phyloP scores from a whole-genome alignment of 2,888 invertebrate genomes.

The Mechanitis messenoides region DNA sequence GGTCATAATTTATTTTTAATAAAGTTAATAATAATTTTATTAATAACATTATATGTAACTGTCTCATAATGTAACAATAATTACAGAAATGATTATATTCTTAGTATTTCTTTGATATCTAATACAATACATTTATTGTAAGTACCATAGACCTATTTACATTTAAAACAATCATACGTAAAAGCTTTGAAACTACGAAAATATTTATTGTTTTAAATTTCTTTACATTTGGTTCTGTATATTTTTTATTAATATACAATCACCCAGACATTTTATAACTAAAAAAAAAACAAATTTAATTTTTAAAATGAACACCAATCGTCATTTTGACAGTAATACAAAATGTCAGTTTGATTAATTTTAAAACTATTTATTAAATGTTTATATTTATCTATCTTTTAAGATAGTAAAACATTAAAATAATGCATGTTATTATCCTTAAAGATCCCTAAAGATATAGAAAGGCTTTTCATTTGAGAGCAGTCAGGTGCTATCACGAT shows the following conservation, averaged over 20 bases:
- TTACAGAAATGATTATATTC: background rate
- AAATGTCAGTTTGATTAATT: too few species aligned
- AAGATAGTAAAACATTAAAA: too few species aligned
- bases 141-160: constrained; percentile 1
- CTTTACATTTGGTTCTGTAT: background rate
- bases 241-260: background rate
- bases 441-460: too few species aligned
- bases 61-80: background rate
- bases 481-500: too few species aligned
- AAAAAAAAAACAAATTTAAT: background rate
- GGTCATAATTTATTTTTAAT: background rate
- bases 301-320: too few species aligned
- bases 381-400: too few species aligned
- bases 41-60: background rate
- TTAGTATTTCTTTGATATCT: constrained; percentile 1
- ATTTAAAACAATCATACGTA: background rate
- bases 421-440: too few species aligned
- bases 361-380: too few species aligned
- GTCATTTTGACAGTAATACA: too few species aligned
- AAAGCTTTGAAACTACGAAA: constrained; percentile 3
- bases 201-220: background rate
- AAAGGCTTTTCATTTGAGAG: too few species aligned
- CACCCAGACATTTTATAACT: background rate
- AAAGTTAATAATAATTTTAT: too few species aligned
- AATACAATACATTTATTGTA: background rate